A percentile compares a stretch with the other conserved stretches of the same genome.
Conservation (phyloP, 2,888 invertebrate genomes). For the Thymelicus sylvestris region DNA sequence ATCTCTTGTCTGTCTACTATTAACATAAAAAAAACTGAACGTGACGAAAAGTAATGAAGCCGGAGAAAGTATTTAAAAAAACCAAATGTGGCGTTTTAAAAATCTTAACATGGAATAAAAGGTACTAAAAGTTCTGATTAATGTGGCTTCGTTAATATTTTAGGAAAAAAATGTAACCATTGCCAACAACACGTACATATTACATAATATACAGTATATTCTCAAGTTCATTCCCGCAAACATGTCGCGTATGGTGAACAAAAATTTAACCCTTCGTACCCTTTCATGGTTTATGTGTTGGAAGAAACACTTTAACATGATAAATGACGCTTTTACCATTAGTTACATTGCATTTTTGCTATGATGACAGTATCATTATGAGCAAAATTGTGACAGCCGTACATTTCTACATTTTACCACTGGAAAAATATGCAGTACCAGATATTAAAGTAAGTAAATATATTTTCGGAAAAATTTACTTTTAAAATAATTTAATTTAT, state of each 20-base stretch:
- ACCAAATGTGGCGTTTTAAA: too few species aligned
- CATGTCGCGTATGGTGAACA: not conserved
- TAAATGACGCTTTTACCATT: constrained; percentile 27
- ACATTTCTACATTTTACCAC: not conserved
- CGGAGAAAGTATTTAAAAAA: too few species aligned
- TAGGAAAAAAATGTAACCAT: too few species aligned
- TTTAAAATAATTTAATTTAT: too few species aligned
- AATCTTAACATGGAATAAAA: too few species aligned
- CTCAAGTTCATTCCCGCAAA: not conserved
- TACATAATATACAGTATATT: not conserved
- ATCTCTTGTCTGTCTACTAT: too few species aligned
- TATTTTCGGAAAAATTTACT: too few species aligned
- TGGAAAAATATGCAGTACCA: not conserved
- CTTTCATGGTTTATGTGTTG: constrained; percentile 23
- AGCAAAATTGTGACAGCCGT: not conserved
- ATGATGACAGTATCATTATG: constrained; percentile 8
- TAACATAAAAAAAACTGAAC: too few species aligned
- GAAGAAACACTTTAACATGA: constrained; percentile 26
- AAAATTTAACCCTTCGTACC: constrained; percentile 21
- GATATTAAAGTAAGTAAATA: not conserved
- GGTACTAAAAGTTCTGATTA: too few species aligned
- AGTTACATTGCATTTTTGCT: constrained; percentile 28
- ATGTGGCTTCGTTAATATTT: too few species aligned
- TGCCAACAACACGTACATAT: too few species aligned
- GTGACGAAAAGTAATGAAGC: too few species aligned